Percentiles rank a stretch among this genome's conserved stretches.
phyloP scores from a whole-genome alignment of 1,140 invertebrate genomes.

The Cydia amplana region DNA sequence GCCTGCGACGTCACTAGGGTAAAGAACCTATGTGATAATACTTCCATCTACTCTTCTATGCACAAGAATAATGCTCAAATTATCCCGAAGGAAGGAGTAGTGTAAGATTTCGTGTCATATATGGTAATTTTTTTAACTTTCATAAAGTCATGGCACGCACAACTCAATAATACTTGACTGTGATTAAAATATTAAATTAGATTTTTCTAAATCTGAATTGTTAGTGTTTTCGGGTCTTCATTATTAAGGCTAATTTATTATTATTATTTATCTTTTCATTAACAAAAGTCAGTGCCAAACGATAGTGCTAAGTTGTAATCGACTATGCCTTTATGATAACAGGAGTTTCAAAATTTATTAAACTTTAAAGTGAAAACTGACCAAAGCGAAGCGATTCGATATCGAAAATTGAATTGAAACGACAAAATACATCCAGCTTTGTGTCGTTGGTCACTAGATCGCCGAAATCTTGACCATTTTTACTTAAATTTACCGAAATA shows the following conservation, averaged over 20 bases:
- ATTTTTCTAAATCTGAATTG: constrained; percentile 62
- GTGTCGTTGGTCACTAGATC: constrained; percentile 68
- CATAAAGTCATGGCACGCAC: constrained; percentile 68
- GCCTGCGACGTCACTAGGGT: constrained; percentile 60
- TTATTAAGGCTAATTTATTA: constrained; percentile 59
- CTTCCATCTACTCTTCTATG: constrained; percentile 72
- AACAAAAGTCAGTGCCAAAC: constrained; percentile 76
- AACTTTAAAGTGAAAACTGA: constrained; percentile 48
- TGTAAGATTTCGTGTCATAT: constrained; percentile 77
- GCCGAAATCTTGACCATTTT: constrained; percentile 79
- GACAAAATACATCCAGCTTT: constrained; percentile 52
- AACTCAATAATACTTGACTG: constrained; percentile 67
- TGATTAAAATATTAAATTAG: constrained; percentile 71
- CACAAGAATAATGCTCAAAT: constrained; percentile 77
- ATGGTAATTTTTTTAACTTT: constrained; percentile 69
- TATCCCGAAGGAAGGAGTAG: constrained; percentile 74
- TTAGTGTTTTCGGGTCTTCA: constrained; percentile 55
- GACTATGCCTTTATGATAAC: constrained; percentile 62
- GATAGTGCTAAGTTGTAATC: constrained; percentile 74
- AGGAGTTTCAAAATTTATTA: constrained; percentile 56
- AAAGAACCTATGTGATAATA: constrained; percentile 63
- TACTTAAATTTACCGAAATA: constrained; percentile 72
- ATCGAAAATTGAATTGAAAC: constrained; percentile 38
- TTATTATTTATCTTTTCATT: constrained; percentile 62
- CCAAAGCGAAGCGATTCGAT: constrained; percentile 51